Evolutionary conservation across 2,888 invertebrate genomes (phyloP), one percentile per base, ranked within the genome.

Genomic region (Glyphotaelius pellucidus): DNA sequence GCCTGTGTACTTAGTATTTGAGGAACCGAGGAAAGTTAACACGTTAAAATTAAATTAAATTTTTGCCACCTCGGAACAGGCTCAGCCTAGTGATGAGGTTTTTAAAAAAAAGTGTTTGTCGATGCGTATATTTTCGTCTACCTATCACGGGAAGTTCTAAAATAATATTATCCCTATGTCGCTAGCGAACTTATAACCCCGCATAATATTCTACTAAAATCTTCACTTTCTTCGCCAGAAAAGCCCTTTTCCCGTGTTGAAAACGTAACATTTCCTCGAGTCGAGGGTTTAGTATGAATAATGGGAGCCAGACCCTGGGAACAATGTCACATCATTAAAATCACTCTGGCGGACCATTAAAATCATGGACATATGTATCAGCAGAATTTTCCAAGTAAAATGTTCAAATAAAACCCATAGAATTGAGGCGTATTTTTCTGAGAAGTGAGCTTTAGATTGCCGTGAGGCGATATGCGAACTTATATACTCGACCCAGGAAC

Each of bases 361-460:
- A 91, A 91, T 90, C 86, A 42, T 42, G 67, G 80, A 89, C 87
- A 91, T 81, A 32, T 86, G 84, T 90, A 91, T 91, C 91, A 91
- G 91, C 91, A 91, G 79, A 91, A 88, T 91, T 91, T 91, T 90
- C 91, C 91, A 38, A 91, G 90, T 86, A 90, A 91, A 91, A 91
- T 89, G 89, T 79, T 88, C 52, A 88, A 91, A 88, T 81, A 88
- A 87, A 88, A 83, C 67, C 90, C 84, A 52, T 35, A 52, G 85
- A 38, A 84, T 79, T 52, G 79, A 79, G 91, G 52, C 67, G 87
- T 91, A 90, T 91, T 91, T 90, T 90, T 90, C 90, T 87, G 42
- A 86, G 80, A 90, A 90, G 86, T 87, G 90, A 80, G 86, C 9
- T 80, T 90, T 42, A 42, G 90, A 87, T 38, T 42, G 80, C 38